These are phyloP conservation scores for Pammene fasciana DNA, from an alignment of 2,888 invertebrate genomes.

Conservation along the genomic window DNA sequence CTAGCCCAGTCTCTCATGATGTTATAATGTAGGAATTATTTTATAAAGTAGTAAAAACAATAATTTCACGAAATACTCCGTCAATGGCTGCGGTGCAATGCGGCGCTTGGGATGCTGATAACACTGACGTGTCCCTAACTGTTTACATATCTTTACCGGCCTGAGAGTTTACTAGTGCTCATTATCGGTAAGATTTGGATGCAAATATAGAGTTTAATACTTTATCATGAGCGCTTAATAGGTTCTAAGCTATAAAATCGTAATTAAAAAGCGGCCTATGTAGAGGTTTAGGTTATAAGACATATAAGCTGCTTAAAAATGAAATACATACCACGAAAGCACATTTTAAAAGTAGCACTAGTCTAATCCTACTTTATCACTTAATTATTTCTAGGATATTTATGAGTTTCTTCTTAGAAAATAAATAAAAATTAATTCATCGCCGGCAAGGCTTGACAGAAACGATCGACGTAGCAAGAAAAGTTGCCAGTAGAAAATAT, in stretches of 20 bases:
- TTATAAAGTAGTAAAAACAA: background rate
- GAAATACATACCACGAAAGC: slow-evolving; percentile 59
- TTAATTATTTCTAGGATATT: slow-evolving; percentile 31
- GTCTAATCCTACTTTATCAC: slow-evolving; percentile 48
- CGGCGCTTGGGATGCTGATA: slow-evolving; percentile 39
- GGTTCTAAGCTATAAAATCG: slow-evolving; percentile 16
- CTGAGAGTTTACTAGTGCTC: slow-evolving; percentile 1
- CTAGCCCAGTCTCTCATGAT: background rate
- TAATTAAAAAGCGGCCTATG: slow-evolving; percentile 34
- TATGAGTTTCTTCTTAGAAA: slow-evolving; percentile 45
- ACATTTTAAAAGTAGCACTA: slow-evolving; percentile 54
- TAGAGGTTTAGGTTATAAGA: slow-evolving; percentile 29
- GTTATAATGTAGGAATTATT: background rate
- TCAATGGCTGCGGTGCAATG: slow-evolving; percentile 4
- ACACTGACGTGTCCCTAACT: slow-evolving; percentile 68
- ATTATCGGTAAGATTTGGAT: background rate
- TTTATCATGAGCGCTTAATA: background rate
- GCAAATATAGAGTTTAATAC: background rate
- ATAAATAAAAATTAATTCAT: slow-evolving; percentile 43
- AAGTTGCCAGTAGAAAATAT: slow-evolving; percentile 49
- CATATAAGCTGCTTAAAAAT: slow-evolving; percentile 35
- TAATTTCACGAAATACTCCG: background rate
- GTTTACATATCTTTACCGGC: slow-evolving; percentile 23
- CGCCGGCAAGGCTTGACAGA: slow-evolving; percentile 63
- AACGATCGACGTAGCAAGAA: slow-evolving; percentile 68